phyloP scores from a whole-genome alignment of 2,888 invertebrate species.

The Cordilura impudica region DNA sequence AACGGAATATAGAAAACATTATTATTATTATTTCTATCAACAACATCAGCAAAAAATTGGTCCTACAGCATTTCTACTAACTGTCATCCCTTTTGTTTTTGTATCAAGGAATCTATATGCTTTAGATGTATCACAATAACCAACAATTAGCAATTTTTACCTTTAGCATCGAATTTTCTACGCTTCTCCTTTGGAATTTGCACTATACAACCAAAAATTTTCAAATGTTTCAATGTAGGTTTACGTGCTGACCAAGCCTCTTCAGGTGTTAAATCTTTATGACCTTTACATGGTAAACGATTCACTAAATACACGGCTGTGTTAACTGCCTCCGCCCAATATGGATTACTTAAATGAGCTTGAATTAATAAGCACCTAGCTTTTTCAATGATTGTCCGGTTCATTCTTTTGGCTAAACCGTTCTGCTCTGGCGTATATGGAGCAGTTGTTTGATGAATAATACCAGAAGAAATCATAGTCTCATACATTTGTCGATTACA shows the following conservation, averaged over 20 bases:
- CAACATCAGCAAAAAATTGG: not conserved
- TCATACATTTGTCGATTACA: not conserved
- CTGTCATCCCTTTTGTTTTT: not conserved
- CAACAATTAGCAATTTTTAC: not conserved
- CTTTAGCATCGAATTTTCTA: constrained; percentile 3
- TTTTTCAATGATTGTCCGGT: constrained; percentile 13
- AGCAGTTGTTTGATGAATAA: not conserved
- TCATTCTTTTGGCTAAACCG: constrained; percentile 24
- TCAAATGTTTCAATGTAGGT: constrained; percentile 24
- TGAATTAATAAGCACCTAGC: no score
- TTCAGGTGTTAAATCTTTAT: constrained; percentile 22
- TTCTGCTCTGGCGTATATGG: constrained; percentile 15
- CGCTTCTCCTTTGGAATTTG: constrained; percentile 5
- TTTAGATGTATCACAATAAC: not conserved
- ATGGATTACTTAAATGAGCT: no score
- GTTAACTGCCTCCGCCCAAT: constrained; percentile 5
- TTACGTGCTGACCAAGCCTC: constrained; percentile 31
- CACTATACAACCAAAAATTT: constrained; percentile 47
- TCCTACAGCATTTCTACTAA: not conserved
- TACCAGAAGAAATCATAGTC: not conserved
- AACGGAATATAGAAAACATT: not conserved
- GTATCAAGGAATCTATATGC: not conserved
- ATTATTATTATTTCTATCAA: not conserved
- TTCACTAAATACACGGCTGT: not conserved
- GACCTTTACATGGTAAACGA: constrained; percentile 3